Percentiles rank a stretch among this genome's conserved stretches.
Evolutionary conservation across 2,888 invertebrate species (phyloP).

Genomic region (Lampropteryx suffumata): DNA sequence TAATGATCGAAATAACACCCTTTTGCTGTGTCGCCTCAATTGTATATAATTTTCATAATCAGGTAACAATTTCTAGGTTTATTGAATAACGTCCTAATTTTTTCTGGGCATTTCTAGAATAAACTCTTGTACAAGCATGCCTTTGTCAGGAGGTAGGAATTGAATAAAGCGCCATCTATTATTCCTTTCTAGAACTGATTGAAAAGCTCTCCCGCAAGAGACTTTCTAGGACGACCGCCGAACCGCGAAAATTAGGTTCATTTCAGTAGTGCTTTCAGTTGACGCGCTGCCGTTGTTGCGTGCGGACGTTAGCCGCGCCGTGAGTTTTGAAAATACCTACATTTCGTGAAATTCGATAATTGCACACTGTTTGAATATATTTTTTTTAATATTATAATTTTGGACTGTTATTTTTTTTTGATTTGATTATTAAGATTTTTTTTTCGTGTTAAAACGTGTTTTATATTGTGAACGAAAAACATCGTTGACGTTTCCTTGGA

Average conservation of each 20-base stretch:
- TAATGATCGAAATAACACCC: too few relatives aligned
- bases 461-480: constrained; percentile 4
- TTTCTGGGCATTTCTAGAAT: too few relatives aligned
- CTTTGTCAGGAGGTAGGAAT: background rate
- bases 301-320: constrained; percentile 36
- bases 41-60: too few relatives aligned
- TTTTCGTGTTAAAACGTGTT: background rate
- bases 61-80: too few relatives aligned
- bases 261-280: constrained; percentile 62
- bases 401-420: constrained; percentile 12
- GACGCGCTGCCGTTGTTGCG: constrained; percentile 47
- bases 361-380: background rate
- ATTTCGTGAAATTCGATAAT: constrained; percentile 32
- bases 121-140: too few relatives aligned
- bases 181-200: constrained; percentile 32
- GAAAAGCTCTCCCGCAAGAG: constrained; percentile 47
- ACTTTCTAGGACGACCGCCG: constrained; percentile 49
- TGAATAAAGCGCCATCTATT: constrained; percentile 48
- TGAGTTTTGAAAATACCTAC: background rate
- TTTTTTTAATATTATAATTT: constrained; percentile 9
- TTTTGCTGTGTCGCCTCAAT: too few relatives aligned
- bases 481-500: constrained; percentile 13
- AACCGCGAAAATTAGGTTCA: constrained; percentile 66
- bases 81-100: too few relatives aligned
- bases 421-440: constrained; percentile 10